phyloP scores from a whole-genome alignment of 2,113 vertebrate genomes.

The Sakesphorus luctuosus region DNA sequence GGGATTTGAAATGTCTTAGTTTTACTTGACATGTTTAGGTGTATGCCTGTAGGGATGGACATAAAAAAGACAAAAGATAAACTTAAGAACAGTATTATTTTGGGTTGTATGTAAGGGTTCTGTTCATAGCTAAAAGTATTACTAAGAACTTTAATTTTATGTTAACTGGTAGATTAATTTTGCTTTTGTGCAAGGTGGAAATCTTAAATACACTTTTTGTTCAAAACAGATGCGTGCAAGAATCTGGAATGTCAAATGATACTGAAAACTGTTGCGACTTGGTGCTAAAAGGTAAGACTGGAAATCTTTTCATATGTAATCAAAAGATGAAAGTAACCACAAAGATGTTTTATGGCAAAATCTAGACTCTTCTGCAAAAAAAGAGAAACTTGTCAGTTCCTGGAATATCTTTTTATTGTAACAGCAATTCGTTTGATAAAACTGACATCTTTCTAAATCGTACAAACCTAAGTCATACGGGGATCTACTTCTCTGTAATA shows the following conservation, averaged over 20 bases:
- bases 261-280: constrained; percentile 1
- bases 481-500: neutral
- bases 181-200: neutral
- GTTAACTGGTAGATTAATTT: neutral
- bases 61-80: neutral
- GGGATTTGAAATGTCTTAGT: neutral
- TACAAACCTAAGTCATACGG: neutral
- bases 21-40: neutral
- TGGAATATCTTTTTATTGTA: neutral
- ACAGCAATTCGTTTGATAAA: neutral
- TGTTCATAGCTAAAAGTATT: neutral
- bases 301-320: neutral
- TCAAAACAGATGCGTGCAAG: constrained; percentile 58
- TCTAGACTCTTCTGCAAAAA: neutral
- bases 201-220: constrained; percentile 26
- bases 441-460: neutral
- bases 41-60: neutral
- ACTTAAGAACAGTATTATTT: neutral
- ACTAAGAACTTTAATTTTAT: neutral
- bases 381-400: neutral
- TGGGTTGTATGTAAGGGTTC: neutral
- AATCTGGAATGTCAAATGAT: constrained; percentile 11
- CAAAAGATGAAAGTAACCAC: neutral
- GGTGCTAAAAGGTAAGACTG: constrained; percentile 68
- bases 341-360: neutral